Evolutionary conservation across 2,113 vertebrate genomes (phyloP), one percentile per base, ranked within the genome.

Genomic region (Nerophis ophidion): DNA sequence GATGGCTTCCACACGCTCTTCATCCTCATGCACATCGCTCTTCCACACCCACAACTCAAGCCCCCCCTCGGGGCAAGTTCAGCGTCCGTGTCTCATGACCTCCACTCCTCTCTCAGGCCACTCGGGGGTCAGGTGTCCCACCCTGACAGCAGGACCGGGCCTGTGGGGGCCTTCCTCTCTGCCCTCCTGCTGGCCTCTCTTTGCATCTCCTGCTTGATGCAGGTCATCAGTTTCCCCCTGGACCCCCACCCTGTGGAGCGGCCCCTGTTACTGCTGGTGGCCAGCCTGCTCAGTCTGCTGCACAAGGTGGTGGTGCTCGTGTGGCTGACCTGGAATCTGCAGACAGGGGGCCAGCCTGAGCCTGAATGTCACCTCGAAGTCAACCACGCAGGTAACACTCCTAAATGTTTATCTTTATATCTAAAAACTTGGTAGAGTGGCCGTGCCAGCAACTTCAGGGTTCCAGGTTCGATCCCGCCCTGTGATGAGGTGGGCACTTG

Each of bases 1-100:
- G 89, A 91, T 26, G 77, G 75, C 56, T 91, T 91, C 72, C 86
- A 91, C 74, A 89, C 89, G 0, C 72, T 91, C 60, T 89, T 86
- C 54, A 15, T 91, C 50, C 71, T 90, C 66, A 53, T 89, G 40
- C 66, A 54, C 50, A 55, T 89, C 65, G 70, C 71, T 54, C 67
- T 84, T 19, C 63, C 48, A 61, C 51, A 17, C 17, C 38, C 45
- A 48, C 61, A n/a, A 46, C 57, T 9, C 36, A 50, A 33, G 8
- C 48, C 35, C 48, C n/a, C 26, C 38, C n/a, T 7, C 0, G 16
- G 40, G n/a, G 46, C 53, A 57, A 57, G 58, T 13, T 46, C 68
- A 11, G 10, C 53, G 13, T 34, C 6, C 5, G 61, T 16, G 0
- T 17, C 66, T 36, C 0, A 16, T 11, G 10, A 42, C 34, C 44